Evolutionary conservation across 2,113 vertebrate species (phyloP), one percentile per base, ranked within the genome.

Genomic region (Rhabdornis inornatus): DNA sequence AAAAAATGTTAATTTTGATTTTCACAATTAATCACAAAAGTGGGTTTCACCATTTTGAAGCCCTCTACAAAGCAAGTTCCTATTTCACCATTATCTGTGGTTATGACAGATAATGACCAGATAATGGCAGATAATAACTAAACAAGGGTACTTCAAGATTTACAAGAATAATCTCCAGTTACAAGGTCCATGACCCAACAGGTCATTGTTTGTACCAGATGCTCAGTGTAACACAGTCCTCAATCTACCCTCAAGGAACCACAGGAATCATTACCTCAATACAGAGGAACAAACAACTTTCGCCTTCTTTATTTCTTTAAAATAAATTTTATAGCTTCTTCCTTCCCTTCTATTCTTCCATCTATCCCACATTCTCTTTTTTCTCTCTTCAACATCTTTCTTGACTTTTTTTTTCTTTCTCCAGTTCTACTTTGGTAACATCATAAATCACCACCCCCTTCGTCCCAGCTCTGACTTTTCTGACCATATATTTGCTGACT

Each of bases 401-500:
- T 83, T 60, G 24, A 37, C 7, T 72, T 50, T 64, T 87, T 90
- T 90, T 93, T 52, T 24, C 22, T 68, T 53, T 82, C 65, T 72
- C 45, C 15, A 61, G 7, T 61, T 74, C 64, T 56, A 28, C 57
- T 64, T 90, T 47, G 35, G 21, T 76, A 82, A 39, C 59, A 81
- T 44, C 42, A 64, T 80, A 93, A 83, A 95, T 83, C 82, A 83
- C 33, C 31, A 9, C 21, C 7, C 12, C 27, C 22, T 19, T 22
- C 2, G 25, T 4, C n/a, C 11, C 11, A 83, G 60, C 55, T 95
- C 77, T 83, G 79, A 85, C 59, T 92, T 93, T 66, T 56, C 66
- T 78, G 88, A 92, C 68, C 85, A 75, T 80, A 31, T 83, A 94
- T 95, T 93, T 95, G 87, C 60, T 85, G 79, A 90, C 49, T 95